Evolutionary conservation across 2,888 invertebrate species (phyloP), one percentile per base, ranked within the genome.

Genomic region (Subacronicta megacephala): DNA sequence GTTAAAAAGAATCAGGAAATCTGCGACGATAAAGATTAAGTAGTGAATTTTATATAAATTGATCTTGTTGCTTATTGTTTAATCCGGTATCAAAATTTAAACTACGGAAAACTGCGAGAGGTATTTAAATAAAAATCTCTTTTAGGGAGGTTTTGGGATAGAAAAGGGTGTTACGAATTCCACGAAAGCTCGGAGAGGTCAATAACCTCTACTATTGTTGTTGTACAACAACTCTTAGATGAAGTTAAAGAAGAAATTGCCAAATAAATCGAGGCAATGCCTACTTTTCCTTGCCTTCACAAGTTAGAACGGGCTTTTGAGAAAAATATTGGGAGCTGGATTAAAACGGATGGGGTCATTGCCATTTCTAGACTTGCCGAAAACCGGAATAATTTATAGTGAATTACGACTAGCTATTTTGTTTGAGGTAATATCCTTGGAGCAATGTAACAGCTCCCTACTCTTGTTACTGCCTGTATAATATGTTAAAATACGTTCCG

Each of bases 341-440:
- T 40, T 35, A 35, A 45, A 42, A 47, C 29, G 44, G 17, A 54
- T 46, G 46, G 59, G 73, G 73, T 68, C 75, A 59, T 78, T 79
- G 69, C 58, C 72, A 43, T 68, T 57, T 68, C 63, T 61, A 56
- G 44, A 45, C 45, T 59, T 70, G 62, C 67, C 73, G 69, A 59
- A 68, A 72, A 51, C 49, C 59, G 44, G 49, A 47, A 45, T 31
- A 50, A 43, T 38, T 37, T 49, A 44, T 35, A 10, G 12, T 10
- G 37, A 38, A n/a, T 29, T 33, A 42, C 12, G 10, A 33, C 20
- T 7, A 7, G 36, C 26, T 1, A 12, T 37, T 41, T n/a, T 46
- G 4, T 36, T 37, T 12, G 17, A 41, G 40, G 46, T 40, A 56
- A 56, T 54, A 31, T 42, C 31, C 29, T 29, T 3, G 43, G 37